Percentiles rank a stretch among this genome's conserved stretches.
Conservation (phyloP, 2,113 vertebrate species). For the cattle (Bos taurus) region ARS-UCD2.0 NC_037338.1:75288001-75288500, state of each 20-base stretch:
- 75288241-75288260: not conserved
- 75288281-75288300: not conserved
- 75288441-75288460: not conserved
- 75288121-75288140: not conserved
- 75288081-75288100: not conserved
- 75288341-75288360: not conserved
- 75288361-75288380: not conserved
- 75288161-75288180: fast-evolving
- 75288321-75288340: not conserved
- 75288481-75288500: fast-evolving
- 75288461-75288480: no score
- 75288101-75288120: not conserved
- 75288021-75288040: fast-evolving
- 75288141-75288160: not conserved
- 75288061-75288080: not conserved
- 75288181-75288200: not conserved
- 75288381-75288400: not conserved
- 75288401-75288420: not conserved
- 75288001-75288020: not conserved
- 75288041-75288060: not conserved
- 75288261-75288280: not conserved
- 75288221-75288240: not conserved
- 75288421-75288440: not conserved
- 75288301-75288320: not conserved
- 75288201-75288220: not conserved